Evolutionary conservation across 2,797 vertebrate species (phyloP).

Genomic region (Helicolenus hilgendorfi): DNA sequence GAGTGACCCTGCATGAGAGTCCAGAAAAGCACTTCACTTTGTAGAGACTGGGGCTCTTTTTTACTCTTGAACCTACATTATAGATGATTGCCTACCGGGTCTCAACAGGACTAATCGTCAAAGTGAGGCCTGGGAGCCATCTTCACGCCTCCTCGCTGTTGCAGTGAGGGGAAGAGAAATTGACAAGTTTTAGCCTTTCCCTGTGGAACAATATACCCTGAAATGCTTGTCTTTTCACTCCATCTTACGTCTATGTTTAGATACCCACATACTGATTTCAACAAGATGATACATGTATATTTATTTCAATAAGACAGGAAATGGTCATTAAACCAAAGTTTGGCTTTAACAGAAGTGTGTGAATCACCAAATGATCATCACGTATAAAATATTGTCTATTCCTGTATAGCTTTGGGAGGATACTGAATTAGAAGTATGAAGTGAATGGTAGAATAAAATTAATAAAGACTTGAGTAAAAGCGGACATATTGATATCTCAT

Average conservation of each 20-base stretch:
- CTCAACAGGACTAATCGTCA: neutral
- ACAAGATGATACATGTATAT: neutral
- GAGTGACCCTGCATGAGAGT: neutral
- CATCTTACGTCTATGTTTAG: neutral
- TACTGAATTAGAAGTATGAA: slow-evolving; percentile 6
- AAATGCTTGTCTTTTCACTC: neutral
- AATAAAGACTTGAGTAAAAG: slow-evolving; percentile 40
- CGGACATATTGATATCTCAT: slow-evolving; percentile 41
- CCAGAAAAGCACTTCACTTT: slow-evolving; percentile 19
- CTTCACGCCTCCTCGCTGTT: slow-evolving; percentile 1
- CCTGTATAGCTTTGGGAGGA: neutral
- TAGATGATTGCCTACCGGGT: neutral
- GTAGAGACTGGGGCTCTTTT: neutral
- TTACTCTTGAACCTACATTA: slow-evolving; percentile 31
- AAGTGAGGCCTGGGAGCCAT: neutral
- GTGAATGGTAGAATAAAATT: slow-evolving; percentile 20
- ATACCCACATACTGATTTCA: neutral
- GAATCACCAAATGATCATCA: slow-evolving; percentile 3
- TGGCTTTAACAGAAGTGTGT: neutral
- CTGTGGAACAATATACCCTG: neutral
- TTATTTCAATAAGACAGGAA: neutral
- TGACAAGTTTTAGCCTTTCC: neutral
- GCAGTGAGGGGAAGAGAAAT: neutral
- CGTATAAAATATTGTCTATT: neutral
- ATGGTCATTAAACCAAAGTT: neutral